Conservation (phyloP, 2,113 vertebrate species). For the Grammomys dolichurus region DNA sequence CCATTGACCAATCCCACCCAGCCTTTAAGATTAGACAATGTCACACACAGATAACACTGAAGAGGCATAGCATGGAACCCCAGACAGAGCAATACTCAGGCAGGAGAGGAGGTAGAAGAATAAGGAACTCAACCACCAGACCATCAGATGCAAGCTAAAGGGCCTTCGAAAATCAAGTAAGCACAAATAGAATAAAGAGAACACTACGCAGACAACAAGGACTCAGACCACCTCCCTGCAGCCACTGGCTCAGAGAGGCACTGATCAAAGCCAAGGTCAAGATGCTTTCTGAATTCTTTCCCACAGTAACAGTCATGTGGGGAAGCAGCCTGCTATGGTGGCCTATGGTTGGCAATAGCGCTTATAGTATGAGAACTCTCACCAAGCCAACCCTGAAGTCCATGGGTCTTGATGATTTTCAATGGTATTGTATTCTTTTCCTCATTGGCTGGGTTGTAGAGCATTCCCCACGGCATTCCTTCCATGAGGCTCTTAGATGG, state of each 20-base stretch:
- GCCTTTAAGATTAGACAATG: not conserved
- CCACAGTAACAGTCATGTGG: not conserved
- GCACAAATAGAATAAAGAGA: not conserved
- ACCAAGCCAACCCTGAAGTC: constrained; percentile 24
- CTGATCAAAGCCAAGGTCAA: not conserved
- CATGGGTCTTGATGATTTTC: not conserved
- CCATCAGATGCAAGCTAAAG: not conserved
- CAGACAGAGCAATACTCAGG: not conserved
- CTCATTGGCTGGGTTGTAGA: not conserved
- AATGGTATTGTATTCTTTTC: not conserved
- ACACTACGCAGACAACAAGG: not conserved
- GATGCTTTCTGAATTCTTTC: not conserved
- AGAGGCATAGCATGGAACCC: not conserved
- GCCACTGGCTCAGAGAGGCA: not conserved
- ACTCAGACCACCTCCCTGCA: not conserved
- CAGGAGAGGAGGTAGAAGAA: not conserved
- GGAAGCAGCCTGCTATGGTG: not conserved
- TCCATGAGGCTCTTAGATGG: not conserved
- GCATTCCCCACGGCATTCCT: not conserved
- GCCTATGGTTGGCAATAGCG: not conserved
- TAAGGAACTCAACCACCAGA: not conserved
- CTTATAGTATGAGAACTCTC: not conserved
- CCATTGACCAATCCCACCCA: not conserved
- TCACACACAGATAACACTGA: not conserved
- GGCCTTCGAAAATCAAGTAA: not conserved